A percentile compares a stretch with the other conserved stretches of the same genome.
These are phyloP conservation scores for Portunus trituberculatus DNA, from an alignment of 1,140 invertebrate species.

Conservation along the genomic window DNA sequence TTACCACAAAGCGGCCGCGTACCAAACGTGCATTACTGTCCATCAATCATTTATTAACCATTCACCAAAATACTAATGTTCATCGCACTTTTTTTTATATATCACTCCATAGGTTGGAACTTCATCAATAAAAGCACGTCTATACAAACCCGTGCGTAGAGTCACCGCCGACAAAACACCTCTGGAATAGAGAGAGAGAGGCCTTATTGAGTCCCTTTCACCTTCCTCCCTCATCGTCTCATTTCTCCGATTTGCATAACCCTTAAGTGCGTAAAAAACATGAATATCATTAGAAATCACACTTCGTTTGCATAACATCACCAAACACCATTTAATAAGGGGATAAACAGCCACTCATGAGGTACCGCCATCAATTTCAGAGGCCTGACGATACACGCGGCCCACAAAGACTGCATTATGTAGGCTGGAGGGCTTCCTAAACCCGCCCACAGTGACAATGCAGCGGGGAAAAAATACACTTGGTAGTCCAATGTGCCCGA, in stretches of 20 bases:
- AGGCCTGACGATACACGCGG: background rate
- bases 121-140: background rate
- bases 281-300: conserved; percentile 25
- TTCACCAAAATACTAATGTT: conserved; percentile 14
- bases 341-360: conserved; percentile 38
- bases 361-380: background rate
- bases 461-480: background rate
- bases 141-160: background rate
- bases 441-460: conserved; percentile 44
- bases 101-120: background rate
- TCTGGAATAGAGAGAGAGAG: too few species aligned
- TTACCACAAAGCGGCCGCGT: conserved; percentile 18
- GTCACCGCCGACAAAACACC: background rate
- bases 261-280: conserved; percentile 11
- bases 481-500: background rate
- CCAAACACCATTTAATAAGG: conserved; percentile 46
- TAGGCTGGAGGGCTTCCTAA: conserved; percentile 19
- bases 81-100: background rate
- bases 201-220: background rate
- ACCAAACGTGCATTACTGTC: background rate
- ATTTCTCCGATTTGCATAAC: background rate
- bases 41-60: conserved; percentile 23
- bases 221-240: background rate
- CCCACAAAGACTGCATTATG: conserved; percentile 53
- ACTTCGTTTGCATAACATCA: conserved; percentile 49